Conservation (phyloP, 2,888 invertebrate species). For the Scaptomyza reducta region DNA sequence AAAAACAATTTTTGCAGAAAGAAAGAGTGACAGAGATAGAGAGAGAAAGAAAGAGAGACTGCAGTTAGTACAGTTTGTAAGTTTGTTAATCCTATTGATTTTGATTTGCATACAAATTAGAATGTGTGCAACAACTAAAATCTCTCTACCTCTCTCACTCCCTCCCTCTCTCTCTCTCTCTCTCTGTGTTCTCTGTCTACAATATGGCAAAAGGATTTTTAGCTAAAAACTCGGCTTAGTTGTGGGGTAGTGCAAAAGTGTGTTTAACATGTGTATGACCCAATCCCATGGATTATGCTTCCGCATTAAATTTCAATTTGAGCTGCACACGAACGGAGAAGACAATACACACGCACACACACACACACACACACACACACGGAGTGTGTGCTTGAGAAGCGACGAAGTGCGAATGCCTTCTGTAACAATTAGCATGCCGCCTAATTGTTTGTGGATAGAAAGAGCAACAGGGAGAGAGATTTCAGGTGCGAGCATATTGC, state of each 20-base stretch:
- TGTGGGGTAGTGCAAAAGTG: conserved; percentile 53
- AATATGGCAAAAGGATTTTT: conserved; percentile 64
- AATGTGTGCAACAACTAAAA: conserved; percentile 46
- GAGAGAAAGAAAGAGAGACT: conserved; percentile 6
- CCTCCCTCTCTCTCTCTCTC: no score
- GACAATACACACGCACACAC: neutral
- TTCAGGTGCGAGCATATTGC: neutral
- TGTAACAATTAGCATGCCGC: conserved; percentile 76
- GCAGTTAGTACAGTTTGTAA: conserved; percentile 43
- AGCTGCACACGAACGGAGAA: conserved; percentile 59
- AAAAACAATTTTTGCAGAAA: conserved; percentile 50
- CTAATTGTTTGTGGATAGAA: conserved; percentile 61
- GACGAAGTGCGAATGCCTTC: conserved; percentile 75
- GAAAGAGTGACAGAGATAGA: conserved; percentile 4
- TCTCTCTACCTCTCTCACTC: neutral
- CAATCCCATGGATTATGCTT: conserved; percentile 70
- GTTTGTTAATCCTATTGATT: conserved; percentile 81
- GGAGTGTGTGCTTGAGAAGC: conserved; percentile 63
- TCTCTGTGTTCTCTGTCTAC: conserved; percentile 25
- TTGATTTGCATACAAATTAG: conserved; percentile 80
- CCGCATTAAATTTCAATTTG: conserved; percentile 80
- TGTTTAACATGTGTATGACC: conserved; percentile 77
- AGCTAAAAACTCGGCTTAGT: conserved; percentile 50
- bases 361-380: neutral
- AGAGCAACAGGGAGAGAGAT: conserved; percentile 15